These are phyloP conservation scores for Cheilosia variabilis DNA, from an alignment of 2,888 invertebrate genomes.

Conservation along the genomic window DNA sequence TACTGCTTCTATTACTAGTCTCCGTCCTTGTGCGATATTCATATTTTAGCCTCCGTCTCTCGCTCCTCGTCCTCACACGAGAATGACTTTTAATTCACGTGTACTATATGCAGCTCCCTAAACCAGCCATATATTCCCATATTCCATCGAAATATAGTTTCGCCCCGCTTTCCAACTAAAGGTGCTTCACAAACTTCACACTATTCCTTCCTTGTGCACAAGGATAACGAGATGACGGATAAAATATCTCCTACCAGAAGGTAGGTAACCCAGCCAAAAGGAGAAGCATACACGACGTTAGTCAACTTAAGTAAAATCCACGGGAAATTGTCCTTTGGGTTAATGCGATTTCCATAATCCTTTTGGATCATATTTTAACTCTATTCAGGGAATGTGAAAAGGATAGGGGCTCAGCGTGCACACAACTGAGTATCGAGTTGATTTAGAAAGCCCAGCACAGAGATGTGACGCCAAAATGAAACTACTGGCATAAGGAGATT, in stretches of 20 bases:
- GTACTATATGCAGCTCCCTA: constrained; percentile 79
- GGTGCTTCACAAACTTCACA: constrained; percentile 48
- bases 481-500: constrained; percentile 37
- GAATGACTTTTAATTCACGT: constrained; percentile 61
- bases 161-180: constrained; percentile 10
- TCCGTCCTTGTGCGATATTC: constrained; percentile 65
- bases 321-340: constrained; percentile 69
- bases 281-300: constrained; percentile 35
- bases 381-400: constrained; percentile 39
- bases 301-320: constrained; percentile 60
- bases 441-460: constrained; percentile 49
- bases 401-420: constrained; percentile 33
- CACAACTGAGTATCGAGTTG: constrained; percentile 29
- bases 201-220: constrained; percentile 13
- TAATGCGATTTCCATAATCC: constrained; percentile 74
- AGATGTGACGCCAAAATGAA: constrained; percentile 38
- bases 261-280: not conserved
- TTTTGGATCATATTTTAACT: constrained; percentile 71
- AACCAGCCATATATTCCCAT: constrained; percentile 62
- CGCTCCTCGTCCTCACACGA: constrained; percentile 17
- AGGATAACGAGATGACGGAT: constrained; percentile 28
- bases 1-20: constrained; percentile 38
- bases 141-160: not conserved
- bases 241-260: constrained; percentile 27
- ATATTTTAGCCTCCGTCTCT: constrained; percentile 49